Evolutionary conservation across 2,113 vertebrate genomes (phyloP).

Genomic region (Centropus unirufus): DNA sequence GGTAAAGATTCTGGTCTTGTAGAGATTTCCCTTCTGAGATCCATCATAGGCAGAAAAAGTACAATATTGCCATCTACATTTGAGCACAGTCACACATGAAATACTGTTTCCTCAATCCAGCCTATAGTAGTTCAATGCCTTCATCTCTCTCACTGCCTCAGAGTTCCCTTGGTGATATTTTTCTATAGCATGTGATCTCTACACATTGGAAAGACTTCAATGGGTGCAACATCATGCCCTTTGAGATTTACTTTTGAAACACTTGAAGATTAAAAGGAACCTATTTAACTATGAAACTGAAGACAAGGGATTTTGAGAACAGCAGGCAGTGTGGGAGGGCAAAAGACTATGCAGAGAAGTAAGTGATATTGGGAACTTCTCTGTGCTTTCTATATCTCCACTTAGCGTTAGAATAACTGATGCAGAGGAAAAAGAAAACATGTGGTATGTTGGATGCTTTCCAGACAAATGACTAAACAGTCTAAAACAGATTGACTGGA

Average conservation of each 20-base stretch:
- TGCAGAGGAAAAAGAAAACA: slow-evolving; percentile 2
- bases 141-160: neutral
- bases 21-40: neutral
- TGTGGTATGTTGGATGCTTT: slow-evolving; percentile 13
- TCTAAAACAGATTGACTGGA: slow-evolving; percentile 4
- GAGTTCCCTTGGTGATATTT: neutral
- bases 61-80: slow-evolving; percentile 52
- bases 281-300: neutral
- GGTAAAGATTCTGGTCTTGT: neutral
- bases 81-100: neutral
- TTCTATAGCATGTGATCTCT: neutral
- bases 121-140: neutral
- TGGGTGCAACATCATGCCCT: neutral
- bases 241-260: slow-evolving; percentile 27
- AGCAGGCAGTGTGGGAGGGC: slow-evolving; percentile 33
- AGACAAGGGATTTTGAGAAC: slow-evolving; percentile 2
- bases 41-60: neutral
- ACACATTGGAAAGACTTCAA: slow-evolving; percentile 1
- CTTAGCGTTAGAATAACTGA: slow-evolving; percentile 24
- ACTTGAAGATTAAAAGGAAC: slow-evolving; percentile 40
- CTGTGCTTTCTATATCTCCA: neutral
- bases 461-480: slow-evolving; percentile 24
- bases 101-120: neutral
- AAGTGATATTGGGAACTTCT: slow-evolving; percentile 17
- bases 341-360: neutral